Percentiles rank a stretch among this genome's conserved stretches.
phyloP scores from a whole-genome alignment of 1,140 invertebrate genomes.

The Atta texana region DNA sequence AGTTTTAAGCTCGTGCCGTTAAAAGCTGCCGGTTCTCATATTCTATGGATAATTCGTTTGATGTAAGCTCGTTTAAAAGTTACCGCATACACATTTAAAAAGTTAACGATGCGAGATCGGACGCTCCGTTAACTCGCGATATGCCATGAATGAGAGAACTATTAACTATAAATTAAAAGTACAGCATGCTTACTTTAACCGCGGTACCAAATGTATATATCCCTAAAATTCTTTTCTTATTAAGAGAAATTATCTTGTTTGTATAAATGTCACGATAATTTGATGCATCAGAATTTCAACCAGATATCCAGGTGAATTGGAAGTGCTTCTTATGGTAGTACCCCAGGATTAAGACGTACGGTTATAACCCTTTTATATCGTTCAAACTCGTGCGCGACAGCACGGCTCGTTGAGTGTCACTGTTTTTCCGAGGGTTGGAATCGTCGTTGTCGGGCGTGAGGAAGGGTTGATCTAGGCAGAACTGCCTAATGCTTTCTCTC shows the following conservation, averaged over 20 bases:
- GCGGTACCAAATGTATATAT: not conserved
- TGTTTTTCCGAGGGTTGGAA: conserved; percentile 80
- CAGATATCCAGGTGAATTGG: not conserved
- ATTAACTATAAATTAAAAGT: conserved; percentile 16
- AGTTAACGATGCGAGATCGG: conserved; percentile 27
- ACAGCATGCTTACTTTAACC: not conserved
- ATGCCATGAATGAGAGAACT: not conserved
- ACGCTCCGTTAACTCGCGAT: conserved; percentile 39
- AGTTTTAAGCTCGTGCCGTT: conserved; percentile 82
- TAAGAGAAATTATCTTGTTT: not conserved
- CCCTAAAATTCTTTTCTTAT: not conserved
- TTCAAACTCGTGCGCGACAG: conserved; percentile 75
- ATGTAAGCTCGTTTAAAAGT: conserved; percentile 52
- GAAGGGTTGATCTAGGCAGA: conserved; percentile 80
- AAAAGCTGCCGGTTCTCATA: conserved; percentile 79
- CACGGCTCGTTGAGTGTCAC: conserved; percentile 84
- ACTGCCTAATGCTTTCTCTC: conserved; percentile 61
- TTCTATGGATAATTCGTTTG: conserved; percentile 51
- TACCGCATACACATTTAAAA: conserved; percentile 33
- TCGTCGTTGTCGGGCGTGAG: conserved; percentile 79
- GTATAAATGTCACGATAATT: not conserved
- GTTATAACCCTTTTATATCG: conserved; percentile 79
- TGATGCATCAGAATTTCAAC: not conserved
- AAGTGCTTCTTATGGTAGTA: conserved; percentile 38
- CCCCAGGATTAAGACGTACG: conserved; percentile 17